phyloP scores from a whole-genome alignment of 2,888 invertebrate genomes.

The Priocnemis perturbator region DNA sequence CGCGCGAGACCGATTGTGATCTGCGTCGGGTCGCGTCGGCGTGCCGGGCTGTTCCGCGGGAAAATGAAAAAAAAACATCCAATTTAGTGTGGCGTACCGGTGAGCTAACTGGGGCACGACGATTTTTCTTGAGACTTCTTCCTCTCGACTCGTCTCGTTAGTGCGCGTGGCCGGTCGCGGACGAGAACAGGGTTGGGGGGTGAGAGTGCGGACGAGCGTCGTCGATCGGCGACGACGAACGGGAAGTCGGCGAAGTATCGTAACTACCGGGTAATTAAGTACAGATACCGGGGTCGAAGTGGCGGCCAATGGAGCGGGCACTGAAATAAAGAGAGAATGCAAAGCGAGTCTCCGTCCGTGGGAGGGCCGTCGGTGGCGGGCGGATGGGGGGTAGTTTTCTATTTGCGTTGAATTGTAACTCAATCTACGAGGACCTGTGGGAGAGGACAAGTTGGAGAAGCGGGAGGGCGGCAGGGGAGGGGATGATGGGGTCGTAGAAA shows the following conservation, averaged over 20 bases:
- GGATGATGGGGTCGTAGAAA: constrained; percentile 15
- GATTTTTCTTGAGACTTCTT: no score
- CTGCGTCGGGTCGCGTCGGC: no score
- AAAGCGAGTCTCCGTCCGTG: constrained; percentile 50
- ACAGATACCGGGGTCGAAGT: constrained; percentile 53
- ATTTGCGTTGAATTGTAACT: constrained; percentile 66
- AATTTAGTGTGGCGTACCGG: no score
- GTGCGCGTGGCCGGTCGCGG: no score
- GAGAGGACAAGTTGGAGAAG: constrained; percentile 47
- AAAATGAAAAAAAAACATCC: no score
- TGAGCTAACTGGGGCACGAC: no score
- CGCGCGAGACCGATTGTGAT: no score
- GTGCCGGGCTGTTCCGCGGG: no score
- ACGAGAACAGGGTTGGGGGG: no score
- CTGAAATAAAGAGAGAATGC: constrained; percentile 65
- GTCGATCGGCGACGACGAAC: constrained; percentile 42
- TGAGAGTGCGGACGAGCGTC: constrained; percentile 9
- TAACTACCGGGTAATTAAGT: constrained; percentile 59
- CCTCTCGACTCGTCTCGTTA: background rate
- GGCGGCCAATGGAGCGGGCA: constrained; percentile 59
- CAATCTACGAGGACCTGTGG: constrained; percentile 50
- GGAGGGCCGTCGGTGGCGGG: background rate
- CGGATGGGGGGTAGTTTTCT: constrained; percentile 53
- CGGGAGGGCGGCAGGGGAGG: constrained; percentile 17
- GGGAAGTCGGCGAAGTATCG: constrained; percentile 53